A percentile compares a stretch with the other conserved stretches of the same genome.
Evolutionary conservation across 23 tunicate species (phyloP).

Genomic region (Trididemnum miniatum): DNA sequence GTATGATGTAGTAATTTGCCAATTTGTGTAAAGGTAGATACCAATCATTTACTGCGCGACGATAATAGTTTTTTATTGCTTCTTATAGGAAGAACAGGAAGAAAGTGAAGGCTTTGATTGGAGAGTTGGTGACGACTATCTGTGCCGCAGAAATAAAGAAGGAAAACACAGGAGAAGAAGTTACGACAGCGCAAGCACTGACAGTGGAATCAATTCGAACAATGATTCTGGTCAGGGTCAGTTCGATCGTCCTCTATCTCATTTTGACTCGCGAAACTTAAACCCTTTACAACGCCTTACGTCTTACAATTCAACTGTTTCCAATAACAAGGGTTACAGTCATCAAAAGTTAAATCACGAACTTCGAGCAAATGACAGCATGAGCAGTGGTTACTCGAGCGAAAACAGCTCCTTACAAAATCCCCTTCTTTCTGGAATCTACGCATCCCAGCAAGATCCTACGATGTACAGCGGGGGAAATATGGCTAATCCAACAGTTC

Average conservation of each 20-base stretch:
- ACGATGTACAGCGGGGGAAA: background rate
- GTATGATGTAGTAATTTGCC: no score
- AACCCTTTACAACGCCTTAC: background rate
- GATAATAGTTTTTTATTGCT: no score
- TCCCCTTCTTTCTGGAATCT: background rate
- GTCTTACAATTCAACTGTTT: background rate
- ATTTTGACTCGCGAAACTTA: background rate
- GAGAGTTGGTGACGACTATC: conserved; percentile 13
- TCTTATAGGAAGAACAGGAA: background rate
- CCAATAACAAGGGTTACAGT: background rate
- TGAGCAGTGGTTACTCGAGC: background rate
- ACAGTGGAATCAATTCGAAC: conserved; percentile 43
- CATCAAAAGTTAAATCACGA: background rate
- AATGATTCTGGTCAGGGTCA: background rate
- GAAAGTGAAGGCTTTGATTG: background rate
- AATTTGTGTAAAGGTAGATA: no score
- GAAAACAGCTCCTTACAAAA: background rate
- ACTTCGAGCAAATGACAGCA: background rate
- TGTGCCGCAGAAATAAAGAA: background rate
- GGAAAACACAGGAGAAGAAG: conserved; percentile 15
- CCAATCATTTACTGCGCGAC: no score
- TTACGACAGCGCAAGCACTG: conserved; percentile 43
- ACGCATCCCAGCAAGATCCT: background rate
- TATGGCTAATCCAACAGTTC: background rate
- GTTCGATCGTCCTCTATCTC: background rate